Conservation (phyloP, 1,140 invertebrate genomes). For the Ceratina japonica region DNA sequence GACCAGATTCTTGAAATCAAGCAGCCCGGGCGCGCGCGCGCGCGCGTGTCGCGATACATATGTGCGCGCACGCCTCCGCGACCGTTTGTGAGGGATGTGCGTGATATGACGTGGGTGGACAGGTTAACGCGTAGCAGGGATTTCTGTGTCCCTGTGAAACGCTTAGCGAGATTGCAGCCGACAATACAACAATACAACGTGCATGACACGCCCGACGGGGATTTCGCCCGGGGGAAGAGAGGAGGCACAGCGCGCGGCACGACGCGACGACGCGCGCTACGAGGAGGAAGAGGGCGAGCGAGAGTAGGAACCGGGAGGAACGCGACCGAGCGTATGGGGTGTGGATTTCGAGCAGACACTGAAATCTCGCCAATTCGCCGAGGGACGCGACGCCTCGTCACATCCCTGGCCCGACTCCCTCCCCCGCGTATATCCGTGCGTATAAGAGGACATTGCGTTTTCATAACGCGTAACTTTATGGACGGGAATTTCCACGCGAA, state of each 20-base stretch:
- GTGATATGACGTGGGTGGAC: constrained; percentile 75
- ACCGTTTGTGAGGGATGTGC: constrained; percentile 53
- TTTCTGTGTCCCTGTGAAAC: constrained; percentile 73
- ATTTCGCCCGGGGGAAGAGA: constrained; percentile 58
- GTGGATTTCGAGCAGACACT: constrained; percentile 71
- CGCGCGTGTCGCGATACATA: constrained; percentile 50
- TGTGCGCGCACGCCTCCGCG: not conserved
- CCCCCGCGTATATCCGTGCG: constrained; percentile 7
- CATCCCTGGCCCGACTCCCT: constrained; percentile 43
- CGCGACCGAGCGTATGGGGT: constrained; percentile 40
- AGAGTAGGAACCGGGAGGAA: constrained; percentile 36
- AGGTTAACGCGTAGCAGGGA: constrained; percentile 72
- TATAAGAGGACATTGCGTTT: constrained; percentile 15
- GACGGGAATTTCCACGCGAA: not conserved
- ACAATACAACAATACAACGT: constrained; percentile 79
- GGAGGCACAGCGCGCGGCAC: constrained; percentile 31
- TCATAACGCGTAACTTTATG: constrained; percentile 22
- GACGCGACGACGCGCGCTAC: not conserved
- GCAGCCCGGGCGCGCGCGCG: constrained; percentile 22
- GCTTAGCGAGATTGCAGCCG: constrained; percentile 79
- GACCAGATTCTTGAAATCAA: constrained; percentile 61
- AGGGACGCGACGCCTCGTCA: constrained; percentile 63
- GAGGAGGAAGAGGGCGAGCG: constrained; percentile 43
- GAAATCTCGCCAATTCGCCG: constrained; percentile 79
- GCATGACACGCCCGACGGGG: constrained; percentile 78